Evolutionary conservation across 2,888 invertebrate genomes (phyloP).

Genomic region (Isotomurus palustris): DNA sequence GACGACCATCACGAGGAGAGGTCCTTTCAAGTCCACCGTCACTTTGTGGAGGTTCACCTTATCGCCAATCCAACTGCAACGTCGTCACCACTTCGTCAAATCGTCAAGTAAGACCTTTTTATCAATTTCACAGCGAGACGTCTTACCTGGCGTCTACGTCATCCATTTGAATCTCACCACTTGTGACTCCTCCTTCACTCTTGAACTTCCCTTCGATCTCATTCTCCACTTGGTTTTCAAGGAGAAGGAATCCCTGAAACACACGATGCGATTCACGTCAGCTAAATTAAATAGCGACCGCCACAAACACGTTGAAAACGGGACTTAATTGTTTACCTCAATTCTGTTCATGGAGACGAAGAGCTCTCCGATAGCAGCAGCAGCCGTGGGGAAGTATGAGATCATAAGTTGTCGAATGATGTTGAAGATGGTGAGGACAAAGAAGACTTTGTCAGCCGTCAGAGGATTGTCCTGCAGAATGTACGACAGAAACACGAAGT

Average conservation of each 20-base stretch:
- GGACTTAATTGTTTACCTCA: conserved; percentile 50
- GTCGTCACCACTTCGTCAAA: not conserved
- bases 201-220: conserved; percentile 15
- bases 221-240: conserved; percentile 48
- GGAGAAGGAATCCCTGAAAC: conserved; percentile 46
- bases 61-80: conserved; percentile 28
- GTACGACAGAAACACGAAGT: conserved; percentile 72
- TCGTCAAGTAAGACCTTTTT: not conserved
- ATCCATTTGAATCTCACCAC: conserved; percentile 18
- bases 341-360: conserved; percentile 69
- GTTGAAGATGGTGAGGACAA: conserved; percentile 84
- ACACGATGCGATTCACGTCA: not conserved
- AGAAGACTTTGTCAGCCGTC: conserved; percentile 72
- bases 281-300: not conserved
- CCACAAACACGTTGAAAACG: not conserved
- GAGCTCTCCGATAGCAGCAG: conserved; percentile 74
- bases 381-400: conserved; percentile 79
- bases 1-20: conserved; percentile 35
- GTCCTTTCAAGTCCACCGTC: conserved; percentile 27
- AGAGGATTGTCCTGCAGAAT: conserved; percentile 61
- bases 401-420: conserved; percentile 79
- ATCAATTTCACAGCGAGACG: not conserved
- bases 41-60: conserved; percentile 26
- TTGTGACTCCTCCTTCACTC: not conserved
- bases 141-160: conserved; percentile 17